Base-by-base conservation (phyloP, 2,797 vertebrate species). In the Micromesistius poutassou region DNA sequence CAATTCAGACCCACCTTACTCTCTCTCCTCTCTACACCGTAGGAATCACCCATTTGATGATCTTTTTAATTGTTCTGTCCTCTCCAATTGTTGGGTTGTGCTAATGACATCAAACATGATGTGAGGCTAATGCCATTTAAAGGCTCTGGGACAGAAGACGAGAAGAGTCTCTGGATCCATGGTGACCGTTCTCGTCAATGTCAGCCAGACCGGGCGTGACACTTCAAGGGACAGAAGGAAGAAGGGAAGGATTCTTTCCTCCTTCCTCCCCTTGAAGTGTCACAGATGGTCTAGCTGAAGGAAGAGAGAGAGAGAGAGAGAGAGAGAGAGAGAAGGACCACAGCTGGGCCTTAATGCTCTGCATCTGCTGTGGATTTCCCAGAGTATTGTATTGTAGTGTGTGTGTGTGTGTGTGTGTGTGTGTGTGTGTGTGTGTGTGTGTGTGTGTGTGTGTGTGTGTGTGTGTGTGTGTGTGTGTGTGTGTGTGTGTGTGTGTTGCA, bases 341-440 rank as follows among this genome's bases (percentile, higher is more conserved):
- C 86, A 91, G 87, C 91, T 91, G 90, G 88, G 82, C 13, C 38
- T 80, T 92, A 92, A 92, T 62, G n/a, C 86, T 86, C 77, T 77
- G 71, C 91, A 92, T 80, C 80, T 91, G 92, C 72, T 71, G 80
- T 46, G 85, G 85, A 79, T 89, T 87, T 87, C 79, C 72, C 72
- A 46, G 50, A 55, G 46, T 7, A 8, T 62, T 62, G 55, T 25
- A 62, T 62, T 25, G 55, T 62, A 62, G 1, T n/a, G 50, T n/a
- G n/a, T n/a, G n/a, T 73, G 74, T 77, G 78, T 82, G 72, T 74
- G 50, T 74, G 76, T 36, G 72, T 72, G 81, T 76, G 76, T 82
- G 75, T 84, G 82, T 84, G 80, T 62, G n/a, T n/a, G 85, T 71
- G 76, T 38, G 68, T 71, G 66, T 77, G 46, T 76, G 7, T 40